Evolutionary conservation across 2,113 vertebrate genomes (phyloP).

Genomic region (Colossoma macropomum): DNA sequence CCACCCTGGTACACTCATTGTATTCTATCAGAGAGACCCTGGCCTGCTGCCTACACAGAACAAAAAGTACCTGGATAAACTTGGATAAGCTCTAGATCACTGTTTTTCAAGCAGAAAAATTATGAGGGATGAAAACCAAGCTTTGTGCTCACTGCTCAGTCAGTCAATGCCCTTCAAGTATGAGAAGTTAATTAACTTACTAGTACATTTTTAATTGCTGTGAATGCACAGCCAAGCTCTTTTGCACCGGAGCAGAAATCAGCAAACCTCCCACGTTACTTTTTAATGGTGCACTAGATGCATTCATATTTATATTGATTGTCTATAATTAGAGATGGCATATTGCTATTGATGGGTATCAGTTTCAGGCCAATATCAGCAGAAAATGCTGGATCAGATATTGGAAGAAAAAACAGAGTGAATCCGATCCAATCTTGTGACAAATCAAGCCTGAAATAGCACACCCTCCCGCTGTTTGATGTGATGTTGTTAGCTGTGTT

Average conservation of each 20-base stretch:
- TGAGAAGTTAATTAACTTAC: not conserved
- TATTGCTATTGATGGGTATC: too few relatives aligned
- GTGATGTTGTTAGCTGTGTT: too few relatives aligned
- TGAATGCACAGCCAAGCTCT: not conserved
- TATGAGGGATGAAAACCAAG: too few relatives aligned
- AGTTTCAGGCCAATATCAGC: too few relatives aligned
- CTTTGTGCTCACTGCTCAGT: not conserved
- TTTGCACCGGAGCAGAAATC: constrained; percentile 4
- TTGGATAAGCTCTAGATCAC: not conserved
- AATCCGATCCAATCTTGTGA: too few relatives aligned
- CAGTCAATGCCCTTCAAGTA: not conserved
- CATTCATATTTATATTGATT: not conserved
- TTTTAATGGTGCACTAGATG: not conserved
- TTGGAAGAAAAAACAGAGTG: too few relatives aligned
- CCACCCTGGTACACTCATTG: not conserved
- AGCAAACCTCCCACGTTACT: not conserved
- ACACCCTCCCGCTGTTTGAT: too few relatives aligned
- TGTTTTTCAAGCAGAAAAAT: not conserved
- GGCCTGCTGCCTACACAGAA: too few relatives aligned
- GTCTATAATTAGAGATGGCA: not conserved
- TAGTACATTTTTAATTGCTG: not conserved
- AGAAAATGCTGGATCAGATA: too few relatives aligned
- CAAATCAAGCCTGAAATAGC: too few relatives aligned
- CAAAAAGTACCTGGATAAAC: not conserved
- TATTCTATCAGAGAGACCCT: not conserved